Percentiles rank a stretch among this genome's conserved stretches.
These are phyloP conservation scores for Barnardius zonarius DNA, from an alignment of 2,113 vertebrate species.

Conservation along the genomic window DNA sequence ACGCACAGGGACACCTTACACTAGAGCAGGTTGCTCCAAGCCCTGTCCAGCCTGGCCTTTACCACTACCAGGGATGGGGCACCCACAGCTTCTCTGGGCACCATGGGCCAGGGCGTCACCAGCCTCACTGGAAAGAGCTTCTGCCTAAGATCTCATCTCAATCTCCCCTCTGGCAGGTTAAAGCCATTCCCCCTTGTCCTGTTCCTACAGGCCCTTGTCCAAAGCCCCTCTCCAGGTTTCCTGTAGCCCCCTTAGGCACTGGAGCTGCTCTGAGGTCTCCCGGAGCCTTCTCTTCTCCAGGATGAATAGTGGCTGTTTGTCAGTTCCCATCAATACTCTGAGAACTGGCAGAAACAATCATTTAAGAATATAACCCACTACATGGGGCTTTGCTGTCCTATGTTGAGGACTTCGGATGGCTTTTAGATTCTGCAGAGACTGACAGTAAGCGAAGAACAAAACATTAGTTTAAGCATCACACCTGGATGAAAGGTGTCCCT, in stretches of 20 bases:
- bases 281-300: neutral
- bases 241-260: neutral
- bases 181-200: too few species aligned
- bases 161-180: too few species aligned
- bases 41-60: neutral
- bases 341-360: fast-evolving
- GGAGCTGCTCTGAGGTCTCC: neutral
- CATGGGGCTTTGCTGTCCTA: fast-evolving
- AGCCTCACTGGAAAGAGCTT: too few species aligned
- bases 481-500: neutral
- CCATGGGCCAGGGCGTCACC: too few species aligned
- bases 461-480: neutral
- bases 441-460: neutral
- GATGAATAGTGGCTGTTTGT: fast-evolving
- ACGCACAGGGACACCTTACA: neutral
- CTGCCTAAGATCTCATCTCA: too few species aligned
- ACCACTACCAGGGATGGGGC: neutral
- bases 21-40: neutral
- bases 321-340: neutral
- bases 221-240: neutral
- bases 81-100: neutral
- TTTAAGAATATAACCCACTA: neutral
- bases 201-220: neutral
- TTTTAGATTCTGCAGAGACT: neutral
- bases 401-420: fast-evolving